phyloP scores from a whole-genome alignment of 1,140 invertebrate genomes.

The Leptestheria dahalacensis region DNA sequence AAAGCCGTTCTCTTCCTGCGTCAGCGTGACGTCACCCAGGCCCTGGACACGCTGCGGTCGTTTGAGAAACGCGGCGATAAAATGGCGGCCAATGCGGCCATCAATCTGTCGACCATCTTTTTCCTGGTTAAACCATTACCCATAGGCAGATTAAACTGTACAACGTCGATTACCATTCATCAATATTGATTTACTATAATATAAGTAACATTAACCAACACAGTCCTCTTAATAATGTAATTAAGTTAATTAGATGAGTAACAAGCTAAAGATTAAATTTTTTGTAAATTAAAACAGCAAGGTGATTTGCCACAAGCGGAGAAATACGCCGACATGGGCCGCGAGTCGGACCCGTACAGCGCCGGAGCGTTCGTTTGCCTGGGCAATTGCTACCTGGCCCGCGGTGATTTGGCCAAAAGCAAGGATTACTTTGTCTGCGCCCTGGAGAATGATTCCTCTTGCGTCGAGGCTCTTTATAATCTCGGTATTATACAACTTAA shows the following conservation, averaged over 20 bases:
- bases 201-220: too few relatives aligned
- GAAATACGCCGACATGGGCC: conserved; percentile 58
- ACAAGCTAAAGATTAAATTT: too few relatives aligned
- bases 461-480: conserved; percentile 84
- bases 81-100: conserved; percentile 67
- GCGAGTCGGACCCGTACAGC: conserved; percentile 63
- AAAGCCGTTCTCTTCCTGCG: conserved; percentile 81
- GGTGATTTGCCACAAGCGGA: conserved; percentile 68
- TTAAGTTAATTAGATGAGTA: too few relatives aligned
- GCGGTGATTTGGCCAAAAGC: conserved; percentile 56
- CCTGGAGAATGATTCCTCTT: conserved; percentile 62
- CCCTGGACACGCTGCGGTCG: conserved; percentile 71
- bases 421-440: conserved; percentile 60
- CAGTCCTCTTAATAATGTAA: too few relatives aligned
- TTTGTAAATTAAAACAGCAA: conserved; percentile 43
- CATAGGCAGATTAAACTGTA: too few relatives aligned
- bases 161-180: too few relatives aligned
- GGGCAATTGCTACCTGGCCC: conserved; percentile 62
- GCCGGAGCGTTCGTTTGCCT: conserved; percentile 74
- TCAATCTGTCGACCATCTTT: conserved; percentile 83
- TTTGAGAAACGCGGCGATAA: conserved; percentile 71
- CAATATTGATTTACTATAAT: too few relatives aligned
- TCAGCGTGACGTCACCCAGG: conserved; percentile 62
- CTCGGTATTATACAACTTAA: conserved; percentile 38
- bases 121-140: too few relatives aligned